These are phyloP conservation scores for Corythaeola cristata DNA, from an alignment of 2,113 vertebrate genomes.

Conservation along the genomic window DNA sequence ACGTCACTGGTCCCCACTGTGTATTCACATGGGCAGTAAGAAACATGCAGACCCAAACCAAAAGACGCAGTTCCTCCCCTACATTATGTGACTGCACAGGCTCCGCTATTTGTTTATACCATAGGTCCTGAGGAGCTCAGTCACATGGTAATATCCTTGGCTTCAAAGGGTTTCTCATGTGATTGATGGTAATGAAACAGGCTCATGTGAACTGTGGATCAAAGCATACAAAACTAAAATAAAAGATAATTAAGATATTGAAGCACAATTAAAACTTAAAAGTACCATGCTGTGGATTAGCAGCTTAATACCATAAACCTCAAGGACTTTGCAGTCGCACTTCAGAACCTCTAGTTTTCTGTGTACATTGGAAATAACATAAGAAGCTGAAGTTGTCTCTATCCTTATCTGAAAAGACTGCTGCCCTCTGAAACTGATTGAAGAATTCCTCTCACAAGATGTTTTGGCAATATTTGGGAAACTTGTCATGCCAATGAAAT, in stretches of 20 bases:
- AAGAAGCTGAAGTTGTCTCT: not conserved
- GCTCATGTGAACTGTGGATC: not conserved
- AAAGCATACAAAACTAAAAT: not conserved
- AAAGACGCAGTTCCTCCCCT: not conserved
- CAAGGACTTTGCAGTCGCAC: not conserved
- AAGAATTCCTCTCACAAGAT: not conserved
- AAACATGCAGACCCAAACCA: not conserved
- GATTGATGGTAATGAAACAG: not conserved
- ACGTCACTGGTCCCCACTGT: accelerated
- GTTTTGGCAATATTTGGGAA: not conserved
- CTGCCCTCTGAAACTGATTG: not conserved
- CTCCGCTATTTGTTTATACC: not conserved
- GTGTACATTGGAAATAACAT: not conserved
- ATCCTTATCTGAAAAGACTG: not conserved
- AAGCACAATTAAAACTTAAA: not conserved
- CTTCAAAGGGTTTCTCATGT: not conserved
- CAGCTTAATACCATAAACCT: not conserved
- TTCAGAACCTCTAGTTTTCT: not conserved
- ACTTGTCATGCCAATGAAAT: not conserved
- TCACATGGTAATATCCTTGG: not conserved
- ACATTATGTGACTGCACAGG: not conserved
- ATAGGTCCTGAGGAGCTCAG: not conserved
- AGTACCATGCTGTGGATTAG: not conserved
- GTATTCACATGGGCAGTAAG: not conserved
- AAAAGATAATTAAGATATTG: not conserved